These are phyloP conservation scores for Harpegnathos saltator DNA, from an alignment of 1,140 invertebrate genomes.

Conservation along the genomic window DNA sequence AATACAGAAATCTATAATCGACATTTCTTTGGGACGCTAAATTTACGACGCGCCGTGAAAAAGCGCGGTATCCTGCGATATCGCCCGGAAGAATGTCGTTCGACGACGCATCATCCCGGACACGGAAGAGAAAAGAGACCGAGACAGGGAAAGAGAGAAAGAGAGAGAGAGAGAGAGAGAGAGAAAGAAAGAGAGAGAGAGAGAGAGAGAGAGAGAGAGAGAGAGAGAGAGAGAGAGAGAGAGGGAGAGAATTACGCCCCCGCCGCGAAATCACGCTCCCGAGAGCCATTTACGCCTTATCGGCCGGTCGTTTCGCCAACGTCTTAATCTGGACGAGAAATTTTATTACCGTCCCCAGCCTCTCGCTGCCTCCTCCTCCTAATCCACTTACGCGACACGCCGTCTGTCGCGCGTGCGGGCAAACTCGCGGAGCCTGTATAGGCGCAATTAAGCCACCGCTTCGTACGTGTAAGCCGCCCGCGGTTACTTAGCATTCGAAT, in stretches of 20 bases:
- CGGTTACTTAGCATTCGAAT: conserved; percentile 63
- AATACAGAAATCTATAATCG: too few species aligned
- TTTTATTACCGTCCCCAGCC: conserved; percentile 44
- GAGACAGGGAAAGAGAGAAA: too few species aligned
- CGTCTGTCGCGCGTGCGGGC: conserved; percentile 6
- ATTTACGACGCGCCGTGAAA: too few species aligned
- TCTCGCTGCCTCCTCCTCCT: conserved; percentile 19
- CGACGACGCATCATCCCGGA: conserved; percentile 17
- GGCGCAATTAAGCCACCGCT: conserved; percentile 55
- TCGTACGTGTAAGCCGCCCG: conserved; percentile 1
- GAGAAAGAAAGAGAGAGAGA: too few species aligned
- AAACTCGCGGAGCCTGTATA: conserved; percentile 36
- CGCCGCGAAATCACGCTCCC: conserved; percentile 10
- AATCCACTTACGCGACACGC: conserved; percentile 61
- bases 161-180: not conserved
- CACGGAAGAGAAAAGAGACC: not conserved
- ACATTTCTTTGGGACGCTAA: too few species aligned
- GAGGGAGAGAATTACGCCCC: not conserved
- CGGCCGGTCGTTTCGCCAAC: not conserved
- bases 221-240: too few species aligned
- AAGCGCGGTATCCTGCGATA: not conserved
- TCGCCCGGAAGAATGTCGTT: conserved; percentile 11
- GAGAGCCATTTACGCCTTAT: conserved; percentile 18
- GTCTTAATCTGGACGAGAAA: conserved; percentile 46
- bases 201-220: too few species aligned